phyloP scores from a whole-genome alignment of 2,888 invertebrate genomes.

The Leptinotarsa juncta region DNA sequence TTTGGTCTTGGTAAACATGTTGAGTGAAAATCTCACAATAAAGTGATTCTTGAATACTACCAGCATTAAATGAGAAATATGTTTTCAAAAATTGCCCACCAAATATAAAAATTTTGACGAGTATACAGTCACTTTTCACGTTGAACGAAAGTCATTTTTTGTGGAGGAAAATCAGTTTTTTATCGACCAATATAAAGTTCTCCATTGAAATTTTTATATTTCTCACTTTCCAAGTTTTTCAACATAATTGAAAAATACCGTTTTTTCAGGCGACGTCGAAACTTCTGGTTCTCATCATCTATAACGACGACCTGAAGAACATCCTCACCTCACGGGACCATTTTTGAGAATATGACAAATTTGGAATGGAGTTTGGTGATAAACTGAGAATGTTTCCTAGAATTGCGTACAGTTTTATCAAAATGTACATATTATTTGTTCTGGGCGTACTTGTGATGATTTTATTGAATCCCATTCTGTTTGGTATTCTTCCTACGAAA shows the following conservation, averaged over 20 bases:
- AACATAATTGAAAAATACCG: not conserved
- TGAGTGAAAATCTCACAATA: too few relatives aligned
- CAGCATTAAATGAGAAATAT: too few relatives aligned
- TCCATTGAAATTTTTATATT: too few relatives aligned
- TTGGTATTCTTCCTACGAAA: not conserved
- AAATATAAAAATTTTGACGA: too few relatives aligned
- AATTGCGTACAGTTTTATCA: not conserved
- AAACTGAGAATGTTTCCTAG: conserved; percentile 1
- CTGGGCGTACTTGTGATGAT: not conserved
- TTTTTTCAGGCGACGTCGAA: conserved; percentile 12
- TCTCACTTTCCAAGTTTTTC: too few relatives aligned
- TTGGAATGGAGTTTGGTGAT: not conserved
- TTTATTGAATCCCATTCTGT: not conserved
- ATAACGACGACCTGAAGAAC: not conserved
- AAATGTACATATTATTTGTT: not conserved
- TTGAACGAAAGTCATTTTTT: too few relatives aligned
- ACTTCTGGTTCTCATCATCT: not conserved
- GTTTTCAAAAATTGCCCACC: too few relatives aligned
- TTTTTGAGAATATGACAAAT: conserved; percentile 13
- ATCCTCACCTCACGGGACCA: not conserved
- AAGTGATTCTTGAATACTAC: too few relatives aligned
- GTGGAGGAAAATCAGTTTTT: too few relatives aligned
- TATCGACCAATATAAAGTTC: too few relatives aligned
- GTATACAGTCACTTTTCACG: too few relatives aligned
- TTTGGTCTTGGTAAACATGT: too few relatives aligned